A percentile compares a stretch with the other conserved stretches of the same genome.
Conservation (phyloP, 2,113 vertebrate genomes). For the Australoheros scitulus region DNA sequence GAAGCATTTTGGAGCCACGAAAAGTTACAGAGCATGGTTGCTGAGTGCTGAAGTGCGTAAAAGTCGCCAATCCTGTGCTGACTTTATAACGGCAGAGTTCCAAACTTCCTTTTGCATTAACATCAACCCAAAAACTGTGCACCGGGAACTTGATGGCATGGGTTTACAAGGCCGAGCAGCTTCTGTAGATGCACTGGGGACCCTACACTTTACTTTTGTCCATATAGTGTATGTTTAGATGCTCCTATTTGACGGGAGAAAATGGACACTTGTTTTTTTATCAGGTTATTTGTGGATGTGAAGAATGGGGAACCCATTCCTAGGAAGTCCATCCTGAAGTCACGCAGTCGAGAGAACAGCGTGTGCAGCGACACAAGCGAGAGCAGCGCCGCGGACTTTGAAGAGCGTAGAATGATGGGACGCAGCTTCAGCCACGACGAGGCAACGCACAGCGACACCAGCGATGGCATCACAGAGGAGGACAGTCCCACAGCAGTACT, state of each 20-base stretch:
- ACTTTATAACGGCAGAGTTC: accelerated
- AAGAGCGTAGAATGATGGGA: conserved; percentile 84
- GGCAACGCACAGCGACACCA: conserved; percentile 82
- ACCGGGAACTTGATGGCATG: not conserved
- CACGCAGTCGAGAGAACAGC: conserved; percentile 96
- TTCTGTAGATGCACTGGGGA: not conserved
- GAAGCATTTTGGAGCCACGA: too few species aligned
- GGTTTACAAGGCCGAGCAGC: accelerated
- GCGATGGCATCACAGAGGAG: conserved; percentile 84
- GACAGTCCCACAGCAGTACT: conserved; percentile 74
- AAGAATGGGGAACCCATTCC: conserved; percentile 90
- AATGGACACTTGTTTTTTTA: not conserved
- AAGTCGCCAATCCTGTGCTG: not conserved
- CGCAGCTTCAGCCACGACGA: conserved; percentile 83
- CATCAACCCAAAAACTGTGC: not conserved
- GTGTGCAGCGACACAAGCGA: conserved; percentile 93
- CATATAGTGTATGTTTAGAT: not conserved
- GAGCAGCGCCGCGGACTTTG: conserved; percentile 85
- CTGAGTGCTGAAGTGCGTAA: too few species aligned
- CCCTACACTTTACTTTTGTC: not conserved
- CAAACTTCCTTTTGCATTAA: not conserved
- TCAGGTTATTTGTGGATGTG: conserved; percentile 94
- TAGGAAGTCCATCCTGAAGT: conserved; percentile 97
- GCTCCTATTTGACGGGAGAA: not conserved
- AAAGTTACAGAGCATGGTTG: too few species aligned